Evolutionary conservation across 2,113 vertebrate genomes (phyloP).

Genomic region (Brachyhypopomus occidentalis): DNA sequence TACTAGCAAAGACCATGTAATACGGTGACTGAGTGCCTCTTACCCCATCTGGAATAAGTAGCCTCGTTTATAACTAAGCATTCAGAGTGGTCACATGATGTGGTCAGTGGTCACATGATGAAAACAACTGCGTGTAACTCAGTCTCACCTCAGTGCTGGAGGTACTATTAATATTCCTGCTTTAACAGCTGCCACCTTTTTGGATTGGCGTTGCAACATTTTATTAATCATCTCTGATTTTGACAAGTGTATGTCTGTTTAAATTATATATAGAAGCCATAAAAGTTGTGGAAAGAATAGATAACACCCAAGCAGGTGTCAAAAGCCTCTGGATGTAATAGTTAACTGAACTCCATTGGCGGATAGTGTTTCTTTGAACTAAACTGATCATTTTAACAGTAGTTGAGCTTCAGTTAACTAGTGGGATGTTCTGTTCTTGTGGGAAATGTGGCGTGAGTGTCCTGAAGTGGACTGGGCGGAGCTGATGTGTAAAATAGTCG

Average conservation of each 20-base stretch:
- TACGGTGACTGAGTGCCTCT: slow-evolving; percentile 8
- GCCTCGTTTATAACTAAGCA: neutral
- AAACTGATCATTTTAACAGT: neutral
- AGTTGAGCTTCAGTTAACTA: neutral
- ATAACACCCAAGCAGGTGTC: neutral
- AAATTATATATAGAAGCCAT: slow-evolving; percentile 11
- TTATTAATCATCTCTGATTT: neutral
- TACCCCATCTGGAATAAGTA: slow-evolving; percentile 8
- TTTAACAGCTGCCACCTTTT: neutral
- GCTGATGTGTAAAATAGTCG: neutral
- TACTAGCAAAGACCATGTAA: neutral
- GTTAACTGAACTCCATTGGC: neutral
- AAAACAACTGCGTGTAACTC: neutral
- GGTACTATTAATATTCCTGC: neutral
- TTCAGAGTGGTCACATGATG: neutral
- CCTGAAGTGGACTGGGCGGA: neutral
- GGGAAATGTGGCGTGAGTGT: neutral
- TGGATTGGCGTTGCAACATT: neutral
- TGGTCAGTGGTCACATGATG: neutral
- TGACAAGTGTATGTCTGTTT: slow-evolving; percentile 1
- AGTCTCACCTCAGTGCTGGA: neutral
- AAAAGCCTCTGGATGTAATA: neutral
- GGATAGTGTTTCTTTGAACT: neutral
- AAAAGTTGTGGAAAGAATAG: neutral
- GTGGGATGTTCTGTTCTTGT: neutral